Conservation (phyloP, 2,797 vertebrate genomes). For the Mycteria americana region DNA sequence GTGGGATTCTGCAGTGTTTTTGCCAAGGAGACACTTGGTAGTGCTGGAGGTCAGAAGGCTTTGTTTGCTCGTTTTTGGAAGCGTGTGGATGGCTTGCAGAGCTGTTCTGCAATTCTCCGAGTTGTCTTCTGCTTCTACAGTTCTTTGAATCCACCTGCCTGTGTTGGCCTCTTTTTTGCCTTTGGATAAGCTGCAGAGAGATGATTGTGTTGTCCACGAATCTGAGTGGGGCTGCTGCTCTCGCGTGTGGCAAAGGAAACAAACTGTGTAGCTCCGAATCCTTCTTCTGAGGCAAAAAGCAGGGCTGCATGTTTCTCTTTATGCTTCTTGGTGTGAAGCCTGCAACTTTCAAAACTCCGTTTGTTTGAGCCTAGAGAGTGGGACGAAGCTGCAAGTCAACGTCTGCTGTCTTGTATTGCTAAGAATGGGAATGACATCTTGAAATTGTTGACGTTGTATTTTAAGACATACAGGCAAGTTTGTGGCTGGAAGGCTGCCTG, state of each 20-base stretch:
- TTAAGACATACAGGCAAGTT: not conserved
- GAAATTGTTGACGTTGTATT: not conserved
- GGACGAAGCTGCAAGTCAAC: not conserved
- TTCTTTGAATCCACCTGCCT: not conserved
- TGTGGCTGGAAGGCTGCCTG: not conserved
- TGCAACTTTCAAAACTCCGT: not conserved
- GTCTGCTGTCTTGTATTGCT: not conserved
- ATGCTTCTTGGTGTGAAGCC: not conserved
- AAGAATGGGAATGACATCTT: too few species aligned
- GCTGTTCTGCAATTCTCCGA: not conserved
- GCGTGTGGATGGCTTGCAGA: not conserved
- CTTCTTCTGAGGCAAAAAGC: not conserved
- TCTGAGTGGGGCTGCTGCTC: not conserved
- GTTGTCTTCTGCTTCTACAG: not conserved
- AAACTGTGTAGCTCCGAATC: not conserved
- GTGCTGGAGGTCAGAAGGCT: not conserved
- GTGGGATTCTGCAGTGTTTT: not conserved
- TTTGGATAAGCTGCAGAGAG: not conserved
- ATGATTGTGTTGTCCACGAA: not conserved
- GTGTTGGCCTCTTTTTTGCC: not conserved
- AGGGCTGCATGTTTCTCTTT: not conserved
- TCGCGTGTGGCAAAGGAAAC: not conserved
- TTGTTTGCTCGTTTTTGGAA: not conserved
- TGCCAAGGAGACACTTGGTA: not conserved
- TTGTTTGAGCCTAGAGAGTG: not conserved